Percentiles rank a stretch among this genome's conserved stretches.
Conservation (phyloP, 2,888 invertebrate species). For the Athalia rosae region DNA sequence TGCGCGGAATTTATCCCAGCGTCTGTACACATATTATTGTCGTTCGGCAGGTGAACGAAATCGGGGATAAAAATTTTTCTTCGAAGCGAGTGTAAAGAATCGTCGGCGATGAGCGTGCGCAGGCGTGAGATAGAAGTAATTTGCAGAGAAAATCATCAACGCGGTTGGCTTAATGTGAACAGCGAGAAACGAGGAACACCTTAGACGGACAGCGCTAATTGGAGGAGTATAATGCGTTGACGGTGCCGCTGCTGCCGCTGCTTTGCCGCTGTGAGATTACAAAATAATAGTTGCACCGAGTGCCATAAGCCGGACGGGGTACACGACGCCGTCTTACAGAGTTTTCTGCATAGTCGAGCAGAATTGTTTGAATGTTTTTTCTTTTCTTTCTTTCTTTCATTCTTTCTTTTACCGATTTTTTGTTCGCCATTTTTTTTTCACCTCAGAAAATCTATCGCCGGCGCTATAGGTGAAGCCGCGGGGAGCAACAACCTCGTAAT, state of each 20-base stretch:
- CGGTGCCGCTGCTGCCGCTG: not conserved
- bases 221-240: conserved; percentile 40
- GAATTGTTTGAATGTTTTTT: too few species aligned
- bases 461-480: too few species aligned
- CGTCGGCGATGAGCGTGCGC: not conserved
- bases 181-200: conserved; percentile 41
- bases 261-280: conserved; percentile 16
- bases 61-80: too few species aligned
- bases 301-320: not conserved
- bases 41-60: too few species aligned
- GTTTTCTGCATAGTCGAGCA: not conserved
- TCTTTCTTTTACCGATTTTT: too few species aligned
- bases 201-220: conserved; percentile 45
- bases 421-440: too few species aligned
- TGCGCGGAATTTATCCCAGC: too few species aligned
- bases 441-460: too few species aligned
- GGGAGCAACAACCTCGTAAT: too few species aligned
- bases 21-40: too few species aligned
- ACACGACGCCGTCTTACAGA: conserved; percentile 5
- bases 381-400: too few species aligned
- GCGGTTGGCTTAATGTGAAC: conserved; percentile 33
- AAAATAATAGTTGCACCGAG: conserved; percentile 27
- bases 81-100: too few species aligned
- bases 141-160: conserved; percentile 42
- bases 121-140: conserved; percentile 25